A percentile compares a stretch with the other conserved stretches of the same genome.
These are phyloP conservation scores for Drosophila meridiana DNA, from an alignment of 2,888 invertebrate genomes.

Conservation along the genomic window DNA sequence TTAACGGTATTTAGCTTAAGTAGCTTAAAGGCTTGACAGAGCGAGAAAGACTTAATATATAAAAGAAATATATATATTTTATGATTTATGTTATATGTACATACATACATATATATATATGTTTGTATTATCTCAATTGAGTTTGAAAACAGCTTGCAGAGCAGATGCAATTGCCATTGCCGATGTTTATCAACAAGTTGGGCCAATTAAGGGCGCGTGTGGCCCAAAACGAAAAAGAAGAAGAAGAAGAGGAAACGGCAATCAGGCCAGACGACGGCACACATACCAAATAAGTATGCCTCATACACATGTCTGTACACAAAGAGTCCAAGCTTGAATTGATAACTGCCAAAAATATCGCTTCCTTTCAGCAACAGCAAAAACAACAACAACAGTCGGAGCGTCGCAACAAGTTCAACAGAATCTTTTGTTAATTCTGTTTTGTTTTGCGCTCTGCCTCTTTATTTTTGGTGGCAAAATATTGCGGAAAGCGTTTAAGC, in stretches of 20 bases:
- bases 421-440: constrained; percentile 28
- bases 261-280: constrained; percentile 26
- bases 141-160: neutral
- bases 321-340: constrained; percentile 12
- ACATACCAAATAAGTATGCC: constrained; percentile 20
- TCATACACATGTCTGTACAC: neutral
- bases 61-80: neutral
- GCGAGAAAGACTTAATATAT: neutral
- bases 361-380: constrained; percentile 45
- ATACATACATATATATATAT: neutral
- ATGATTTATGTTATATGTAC: neutral
- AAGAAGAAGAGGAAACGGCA: constrained; percentile 8
- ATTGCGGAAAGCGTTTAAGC: constrained; percentile 58
- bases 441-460: neutral
- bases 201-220: constrained; percentile 54
- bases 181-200: constrained; percentile 11
- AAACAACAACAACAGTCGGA: constrained; percentile 37
- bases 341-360: constrained; percentile 46
- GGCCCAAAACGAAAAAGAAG: constrained; percentile 1
- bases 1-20: constrained; percentile 66
- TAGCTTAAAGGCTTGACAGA: constrained; percentile 21
- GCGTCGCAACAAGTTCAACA: constrained; percentile 47
- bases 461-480: constrained; percentile 30
- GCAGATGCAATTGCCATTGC: constrained; percentile 13
- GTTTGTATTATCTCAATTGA: neutral